Base-by-base conservation (phyloP, 2,888 invertebrate genomes). In the Unio pictorum region DNA sequence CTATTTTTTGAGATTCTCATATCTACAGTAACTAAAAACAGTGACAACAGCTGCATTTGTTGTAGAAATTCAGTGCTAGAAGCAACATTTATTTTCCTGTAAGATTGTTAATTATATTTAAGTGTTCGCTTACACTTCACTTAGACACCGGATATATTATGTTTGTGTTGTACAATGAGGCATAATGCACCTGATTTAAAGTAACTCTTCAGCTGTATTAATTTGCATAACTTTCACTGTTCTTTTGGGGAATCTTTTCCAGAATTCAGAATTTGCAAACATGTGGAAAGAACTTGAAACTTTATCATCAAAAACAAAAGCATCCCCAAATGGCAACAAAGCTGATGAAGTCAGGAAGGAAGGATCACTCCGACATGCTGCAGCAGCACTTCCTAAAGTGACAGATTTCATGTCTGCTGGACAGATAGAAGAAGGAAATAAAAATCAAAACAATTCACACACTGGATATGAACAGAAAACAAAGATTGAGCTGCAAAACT, bases 271-370 rank as follows among this genome's bases (percentile, higher is more conserved):
- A 67, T 86, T 86, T 79, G 82, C 81, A 61, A 81, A 80, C 68
- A 84, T 86, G 77, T 86, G 86, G 86, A 84, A 83, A 69, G 79
- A 84, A 45, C 68, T 86, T 34, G 79, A 84, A 68, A 68, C 67
- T 26, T 34, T 17, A 63, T 58, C 69, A 59, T 63, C 61, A 62
- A n/a, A 61, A 57, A 67, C 57, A 64, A 56, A 64, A 55, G 45
- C 54, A 26, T 45, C 45, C 15, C 45, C 45, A 11, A 15, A 59
- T 64, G 64, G 64, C 30, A 54, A n/a, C 55, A 20, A 30, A 4
- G 73, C 34, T 20, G 69, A 68, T 28, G 28, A 64, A 3, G 18
- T 63, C 34, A 57, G 54, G 55, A 67, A 72, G 58, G 78, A 74
- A 62, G 62, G 71, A 55, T 79, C 81, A 64, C 77, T 80, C 57